phyloP scores from a whole-genome alignment of 2,797 vertebrate species.

The Chaunax sp. region DNA sequence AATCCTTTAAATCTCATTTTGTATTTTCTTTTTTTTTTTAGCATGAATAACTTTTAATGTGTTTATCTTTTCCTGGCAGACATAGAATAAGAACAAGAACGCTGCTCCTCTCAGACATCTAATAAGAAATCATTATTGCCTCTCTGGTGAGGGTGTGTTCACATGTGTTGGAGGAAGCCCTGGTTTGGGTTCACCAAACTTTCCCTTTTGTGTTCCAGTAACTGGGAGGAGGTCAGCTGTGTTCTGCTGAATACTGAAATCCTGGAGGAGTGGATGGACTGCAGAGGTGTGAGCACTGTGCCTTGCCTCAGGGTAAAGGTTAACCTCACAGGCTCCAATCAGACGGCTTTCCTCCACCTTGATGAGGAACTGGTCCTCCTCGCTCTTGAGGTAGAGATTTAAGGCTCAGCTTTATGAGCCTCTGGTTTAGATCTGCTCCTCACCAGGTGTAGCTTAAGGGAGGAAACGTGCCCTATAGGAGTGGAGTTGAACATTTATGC shows the following conservation, averaged over 20 bases:
- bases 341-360: slow-evolving; percentile 78
- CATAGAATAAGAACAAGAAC: not conserved
- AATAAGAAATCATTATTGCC: not conserved
- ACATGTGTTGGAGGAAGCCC: not conserved
- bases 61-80: not conserved
- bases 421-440: slow-evolving; percentile 11
- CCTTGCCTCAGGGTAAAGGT: slow-evolving; percentile 85
- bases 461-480: no score
- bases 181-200: not conserved
- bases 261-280: slow-evolving; percentile 81
- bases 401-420: not conserved
- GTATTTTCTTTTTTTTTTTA: not conserved
- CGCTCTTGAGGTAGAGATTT: slow-evolving; percentile 79
- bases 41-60: not conserved
- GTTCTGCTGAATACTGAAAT: slow-evolving; percentile 73
- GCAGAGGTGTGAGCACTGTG: slow-evolving; percentile 75
- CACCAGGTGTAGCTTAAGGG: not conserved
- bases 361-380: slow-evolving; percentile 83
- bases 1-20: no score
- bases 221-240: slow-evolving; percentile 82
- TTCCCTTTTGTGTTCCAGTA: slow-evolving; percentile 64
- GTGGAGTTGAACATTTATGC: slow-evolving; percentile 4
- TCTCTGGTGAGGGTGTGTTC: not conserved
- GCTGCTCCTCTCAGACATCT: not conserved
- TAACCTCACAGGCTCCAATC: slow-evolving; percentile 74